Evolutionary conservation across 2,797 vertebrate genomes (phyloP), one percentile per base, ranked within the genome.

Genomic region (Aphelocoma californica): DNA sequence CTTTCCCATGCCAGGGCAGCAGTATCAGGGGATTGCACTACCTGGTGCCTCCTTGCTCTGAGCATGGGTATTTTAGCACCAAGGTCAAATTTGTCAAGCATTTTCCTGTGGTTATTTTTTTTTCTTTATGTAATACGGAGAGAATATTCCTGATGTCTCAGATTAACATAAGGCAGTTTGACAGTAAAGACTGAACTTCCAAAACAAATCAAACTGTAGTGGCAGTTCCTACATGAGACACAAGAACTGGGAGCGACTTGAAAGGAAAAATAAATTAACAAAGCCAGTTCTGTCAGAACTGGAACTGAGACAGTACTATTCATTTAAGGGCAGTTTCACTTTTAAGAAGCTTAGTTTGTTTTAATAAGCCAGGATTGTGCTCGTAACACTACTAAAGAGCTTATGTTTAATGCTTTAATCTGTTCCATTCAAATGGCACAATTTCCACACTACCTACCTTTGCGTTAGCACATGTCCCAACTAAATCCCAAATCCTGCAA

Each of bases 391-490:
- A n/a, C 79, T 95, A 81, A 95, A 92, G 81, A 87, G 88, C 89
- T 97, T 95, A 83, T 84, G 81, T 88, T 90, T 96, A 96, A 94
- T 90, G 62, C 90, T 91, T 92, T 93, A 92, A 96, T 95, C 91
- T 96, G 73, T 82, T 73, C 73, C 69, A 79, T 96, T 94, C 86
- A 96, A 82, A 87, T 9, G 15, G 77, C 74, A 91, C 74, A 51
- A 87, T 93, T 92, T 97, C 66, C 80, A 79, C 0, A 1, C 80
- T 91, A 69, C 88, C 87, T 95, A 51, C 58, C 56, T 92, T 71
- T 73, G 81, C 65, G 0, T 79, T 85, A 86, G 74, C 51, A 47
- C 19, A 6, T 42, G 79, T 62, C 87, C 48, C 40, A 89, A 0
- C 71, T 87, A 82, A 94, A 91, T 81, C 88, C 95, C 67, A 81